Evolutionary conservation across 35 echinoderm and acorn worm species (phyloP), one percentile per base, ranked within the genome.

Genomic region (Apostichopus californicus): DNA sequence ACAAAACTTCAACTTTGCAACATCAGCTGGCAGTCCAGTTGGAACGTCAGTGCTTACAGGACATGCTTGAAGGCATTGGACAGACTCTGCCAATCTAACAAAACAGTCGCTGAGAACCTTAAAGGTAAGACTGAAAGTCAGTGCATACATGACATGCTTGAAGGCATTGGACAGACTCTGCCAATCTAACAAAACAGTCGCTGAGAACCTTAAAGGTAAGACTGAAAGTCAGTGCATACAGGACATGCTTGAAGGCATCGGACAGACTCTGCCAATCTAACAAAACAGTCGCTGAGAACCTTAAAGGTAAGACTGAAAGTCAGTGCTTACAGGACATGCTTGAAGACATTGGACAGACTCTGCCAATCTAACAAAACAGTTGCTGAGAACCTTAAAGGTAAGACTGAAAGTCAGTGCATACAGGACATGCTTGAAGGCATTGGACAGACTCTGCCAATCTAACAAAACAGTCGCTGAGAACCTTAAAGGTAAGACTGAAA

Each of bases 11-110:
- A 77, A 53, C 79, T 96, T 55, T 54, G 79, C 20, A 93, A 94
- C n/a, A 59, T 96, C 26, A 63, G 77, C 18, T 96, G 95, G 95
- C 87, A 92, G 59, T 92, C 90, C 15, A 92, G 77, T 13, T 96
- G 95, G 95, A 93, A 96, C 55, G 82, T 94, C 58, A 81, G 85
- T 57, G 88, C 55, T 5, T 96, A 73, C 90, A 92, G 86, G 13
- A 46, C 90, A 4, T 96, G 95, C 54, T 79, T 96, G 17, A 92
- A 60, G 28, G 91, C 91, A 6, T 26, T 96, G 26, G 60, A 82
- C 56, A 78, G 87, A n/a, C 60, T 94, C 5, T 92, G 77, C 11
- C 57, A 86, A 64, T 28, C 75, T 34, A 77, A 94, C 64, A 73
- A 83, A 56, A 77, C 83, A 56, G 55, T 93, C 18, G 80, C 94